Evolutionary conservation across 2,797 vertebrate genomes (phyloP).

Genomic region (Sciurus vulgaris): DNA sequence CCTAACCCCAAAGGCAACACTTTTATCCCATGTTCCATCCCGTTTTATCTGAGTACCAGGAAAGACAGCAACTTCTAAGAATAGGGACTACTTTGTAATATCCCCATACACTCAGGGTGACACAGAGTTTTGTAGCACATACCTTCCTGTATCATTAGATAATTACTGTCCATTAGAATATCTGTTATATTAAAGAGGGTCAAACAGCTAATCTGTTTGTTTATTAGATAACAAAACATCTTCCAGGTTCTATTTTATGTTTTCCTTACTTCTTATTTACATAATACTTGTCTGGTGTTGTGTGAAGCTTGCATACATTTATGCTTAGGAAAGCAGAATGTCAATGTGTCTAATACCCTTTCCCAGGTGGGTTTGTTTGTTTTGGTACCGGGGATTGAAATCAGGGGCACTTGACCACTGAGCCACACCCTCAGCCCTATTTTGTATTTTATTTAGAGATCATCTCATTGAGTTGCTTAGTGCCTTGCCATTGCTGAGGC

Average conservation of each 20-base stretch:
- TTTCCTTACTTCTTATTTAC: background rate
- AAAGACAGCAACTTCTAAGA: slow-evolving; percentile 15
- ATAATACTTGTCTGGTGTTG: background rate
- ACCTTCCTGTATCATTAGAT: background rate
- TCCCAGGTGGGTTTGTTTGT: too few species aligned
- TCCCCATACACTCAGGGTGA: background rate
- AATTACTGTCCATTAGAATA: background rate
- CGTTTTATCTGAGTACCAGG: background rate
- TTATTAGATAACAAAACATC: slow-evolving; percentile 42
- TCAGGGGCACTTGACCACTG: too few species aligned
- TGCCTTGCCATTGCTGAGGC: too few species aligned
- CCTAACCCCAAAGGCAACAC: background rate
- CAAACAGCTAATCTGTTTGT: background rate
- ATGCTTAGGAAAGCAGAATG: background rate
- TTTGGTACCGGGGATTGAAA: too few species aligned
- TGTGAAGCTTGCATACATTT: background rate
- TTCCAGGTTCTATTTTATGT: slow-evolving; percentile 21
- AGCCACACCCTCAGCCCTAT: too few species aligned
- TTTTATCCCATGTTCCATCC: background rate
- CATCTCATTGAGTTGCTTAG: too few species aligned
- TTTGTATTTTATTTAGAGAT: too few species aligned
- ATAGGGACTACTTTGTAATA: background rate
- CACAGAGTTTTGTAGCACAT: background rate
- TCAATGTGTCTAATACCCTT: background rate
- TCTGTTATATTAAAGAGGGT: background rate